These are phyloP conservation scores for Schmidtea mediterranea DNA, from an alignment of 1,140 invertebrate species.

Conservation along the genomic window DNA sequence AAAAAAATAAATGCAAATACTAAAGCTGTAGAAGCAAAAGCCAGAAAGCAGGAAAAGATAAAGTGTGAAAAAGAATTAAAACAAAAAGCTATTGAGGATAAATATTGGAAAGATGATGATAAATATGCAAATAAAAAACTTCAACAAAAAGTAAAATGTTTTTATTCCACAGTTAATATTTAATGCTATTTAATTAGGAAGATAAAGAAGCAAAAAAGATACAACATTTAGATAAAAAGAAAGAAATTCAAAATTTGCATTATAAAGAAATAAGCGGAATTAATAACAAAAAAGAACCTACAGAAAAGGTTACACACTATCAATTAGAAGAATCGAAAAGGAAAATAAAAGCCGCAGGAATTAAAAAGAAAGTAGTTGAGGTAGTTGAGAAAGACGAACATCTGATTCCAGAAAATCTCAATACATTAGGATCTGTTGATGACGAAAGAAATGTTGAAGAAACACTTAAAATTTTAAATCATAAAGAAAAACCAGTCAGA, in stretches of 20 bases:
- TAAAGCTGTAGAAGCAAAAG: conserved; percentile 55
- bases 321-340: neutral
- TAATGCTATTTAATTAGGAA: conserved; percentile 38
- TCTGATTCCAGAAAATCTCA: conserved; percentile 61
- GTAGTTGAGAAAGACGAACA: too few species aligned
- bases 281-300: conserved; percentile 9
- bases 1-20: conserved; percentile 74
- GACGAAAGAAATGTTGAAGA: conserved; percentile 59
- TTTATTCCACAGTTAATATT: neutral
- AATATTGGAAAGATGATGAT: conserved; percentile 70
- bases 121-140: conserved; percentile 61
- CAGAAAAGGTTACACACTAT: neutral
- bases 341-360: conserved; percentile 7
- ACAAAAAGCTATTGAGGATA: conserved; percentile 50
- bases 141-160: conserved; percentile 44
- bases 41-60: conserved; percentile 47
- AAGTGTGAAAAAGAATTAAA: conserved; percentile 36
- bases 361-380: conserved; percentile 10
- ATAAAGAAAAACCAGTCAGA: conserved; percentile 33
- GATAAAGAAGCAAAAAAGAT: conserved; percentile 58
- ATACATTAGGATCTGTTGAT: conserved; percentile 50
- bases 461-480: conserved; percentile 23
- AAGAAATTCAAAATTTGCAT: conserved; percentile 48
- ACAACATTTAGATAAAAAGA: conserved; percentile 60
- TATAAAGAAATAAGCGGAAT: conserved; percentile 49